Evolutionary conservation across 2,113 vertebrate species (phyloP).

Genomic region (Grus americana): DNA sequence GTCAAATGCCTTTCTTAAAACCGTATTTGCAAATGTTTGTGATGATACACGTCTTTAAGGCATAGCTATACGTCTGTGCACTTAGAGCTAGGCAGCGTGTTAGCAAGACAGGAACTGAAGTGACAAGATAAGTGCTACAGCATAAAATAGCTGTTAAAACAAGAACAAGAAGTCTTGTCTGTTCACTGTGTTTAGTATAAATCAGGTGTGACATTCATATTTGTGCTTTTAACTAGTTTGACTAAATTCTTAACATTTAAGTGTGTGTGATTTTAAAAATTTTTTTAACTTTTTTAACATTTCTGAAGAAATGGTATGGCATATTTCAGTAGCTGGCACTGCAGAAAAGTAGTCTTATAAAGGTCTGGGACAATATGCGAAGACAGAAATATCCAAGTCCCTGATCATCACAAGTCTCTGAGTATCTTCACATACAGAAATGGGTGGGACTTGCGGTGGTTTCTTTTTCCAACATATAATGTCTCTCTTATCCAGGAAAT

Average conservation of each 20-base stretch:
- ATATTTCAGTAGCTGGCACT: background rate
- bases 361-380: background rate
- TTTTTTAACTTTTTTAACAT: background rate
- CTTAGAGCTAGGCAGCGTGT: background rate
- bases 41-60: background rate
- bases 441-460: background rate
- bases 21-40: background rate
- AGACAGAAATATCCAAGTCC: background rate
- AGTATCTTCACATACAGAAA: background rate
- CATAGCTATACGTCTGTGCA: background rate
- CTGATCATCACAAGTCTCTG: background rate
- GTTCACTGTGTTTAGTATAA: background rate
- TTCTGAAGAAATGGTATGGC: background rate
- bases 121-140: background rate
- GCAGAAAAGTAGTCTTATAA: background rate
- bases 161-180: background rate
- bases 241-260: background rate
- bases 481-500: background rate
- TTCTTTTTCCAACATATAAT: background rate
- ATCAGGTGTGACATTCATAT: background rate
- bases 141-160: background rate
- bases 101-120: background rate
- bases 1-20: slow-evolving; percentile 14
- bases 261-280: background rate
- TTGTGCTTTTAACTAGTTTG: background rate